Base-by-base conservation (phyloP, 2,888 invertebrate genomes). In the Ormyrus labotus region DNA sequence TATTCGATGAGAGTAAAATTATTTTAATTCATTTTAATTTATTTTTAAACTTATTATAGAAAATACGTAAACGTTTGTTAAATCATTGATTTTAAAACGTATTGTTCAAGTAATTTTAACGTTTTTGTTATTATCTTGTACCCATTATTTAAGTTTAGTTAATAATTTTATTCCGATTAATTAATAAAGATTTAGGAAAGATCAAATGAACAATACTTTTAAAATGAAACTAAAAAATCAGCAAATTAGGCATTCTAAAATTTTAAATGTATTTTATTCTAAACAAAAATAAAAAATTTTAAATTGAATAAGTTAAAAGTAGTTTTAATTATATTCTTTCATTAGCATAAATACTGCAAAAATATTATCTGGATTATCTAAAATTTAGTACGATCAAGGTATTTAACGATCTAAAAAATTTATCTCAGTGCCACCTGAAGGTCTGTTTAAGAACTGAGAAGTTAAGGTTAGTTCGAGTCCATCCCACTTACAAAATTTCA, bases 381-480 rank as follows among this genome's bases (percentile, higher is more conserved):
- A n/a, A 34, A 58, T 58, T 13, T 58, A 58, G 10, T 13, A 10
- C 55, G 34, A 34, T 34, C 34, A 34, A 34, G 34, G 19, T 7
- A 50, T 51, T 50, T 11, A 58, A 19, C 60, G 19, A 70, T 64
- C 51, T 53, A 57, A 72, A 50, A 71, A 67, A 19, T 58, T 10
- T 6, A 73, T 68, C 55, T 45, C 58, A 79, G 63, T 69, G 80
- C 80, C 80, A 80, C 76, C 80, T 80, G 71, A 80, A 76, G 76
- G 76, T 63, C 45, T 71, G 10, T 50, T 6, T 47, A n/a, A 67
- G 80, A 80, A 72, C 57, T 55, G 64, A 11, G 8, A 64, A 78
- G 70, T 74, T 81, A 65, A 78, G 81, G 77, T 81, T 81, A 81
- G 74, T 69, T 73, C 47, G 60, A 64, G 61, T 73, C 51, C 58